These are phyloP conservation scores for Himalopsyche anomala DNA, from an alignment of 2,888 invertebrate species.

Conservation along the genomic window DNA sequence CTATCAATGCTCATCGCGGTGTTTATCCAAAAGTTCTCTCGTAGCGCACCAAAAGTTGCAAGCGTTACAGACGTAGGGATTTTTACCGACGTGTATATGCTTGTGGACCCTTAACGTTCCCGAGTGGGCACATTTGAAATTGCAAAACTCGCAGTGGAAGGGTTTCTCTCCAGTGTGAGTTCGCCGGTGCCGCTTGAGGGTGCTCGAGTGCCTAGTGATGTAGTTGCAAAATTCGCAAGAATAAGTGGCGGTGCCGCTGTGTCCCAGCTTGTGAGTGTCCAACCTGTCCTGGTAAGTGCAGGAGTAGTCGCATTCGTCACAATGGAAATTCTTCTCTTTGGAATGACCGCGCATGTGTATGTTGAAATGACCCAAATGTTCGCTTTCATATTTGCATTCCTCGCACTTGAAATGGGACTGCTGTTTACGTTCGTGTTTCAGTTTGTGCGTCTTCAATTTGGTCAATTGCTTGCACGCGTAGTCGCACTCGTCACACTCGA, in stretches of 20 bases:
- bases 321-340: conserved; percentile 39
- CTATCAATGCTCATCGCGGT: background rate
- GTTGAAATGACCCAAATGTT: conserved; percentile 48
- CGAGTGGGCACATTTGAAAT: conserved; percentile 49
- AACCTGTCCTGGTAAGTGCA: conserved; percentile 46
- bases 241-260: conserved; percentile 51
- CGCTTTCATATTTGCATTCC: conserved; percentile 49
- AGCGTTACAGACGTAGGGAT: conserved; percentile 52
- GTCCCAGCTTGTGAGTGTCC: conserved; percentile 52
- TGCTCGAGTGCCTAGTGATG: conserved; percentile 52
- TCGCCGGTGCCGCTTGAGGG: conserved; percentile 51
- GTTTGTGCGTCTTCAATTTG: conserved; percentile 53
- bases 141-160: conserved; percentile 47
- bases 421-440: conserved; percentile 31
- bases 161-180: conserved; percentile 55
- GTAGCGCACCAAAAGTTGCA: conserved; percentile 37
- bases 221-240: conserved; percentile 54
- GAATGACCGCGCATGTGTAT: conserved; percentile 53
- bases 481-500: conserved; percentile 51
- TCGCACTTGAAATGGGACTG: conserved; percentile 44
- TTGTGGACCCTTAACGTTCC: conserved; percentile 46
- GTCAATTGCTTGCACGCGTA: conserved; percentile 53
- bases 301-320: conserved; percentile 52
- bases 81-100: conserved; percentile 47
- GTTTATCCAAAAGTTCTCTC: conserved; percentile 1